Percentiles rank a stretch among this genome's conserved stretches.
phyloP scores from a whole-genome alignment of 2,797 vertebrate genomes.

The Orientallactaga sibirica region DNA sequence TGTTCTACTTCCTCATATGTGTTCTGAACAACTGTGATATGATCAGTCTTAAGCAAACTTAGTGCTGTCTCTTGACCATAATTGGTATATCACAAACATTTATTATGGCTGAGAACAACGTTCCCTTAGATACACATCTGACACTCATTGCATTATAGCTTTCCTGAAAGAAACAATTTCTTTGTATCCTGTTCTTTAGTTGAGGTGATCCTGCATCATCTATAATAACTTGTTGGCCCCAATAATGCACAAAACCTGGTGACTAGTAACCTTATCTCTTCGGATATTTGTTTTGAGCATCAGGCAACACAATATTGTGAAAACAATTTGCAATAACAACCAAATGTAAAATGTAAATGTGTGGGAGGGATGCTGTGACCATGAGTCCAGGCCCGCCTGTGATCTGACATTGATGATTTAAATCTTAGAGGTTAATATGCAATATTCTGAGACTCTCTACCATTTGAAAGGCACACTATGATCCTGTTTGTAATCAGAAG shows the following conservation, averaged over 20 bases:
- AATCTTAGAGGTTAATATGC: slow-evolving; percentile 67
- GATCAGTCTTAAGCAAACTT: slow-evolving; percentile 25
- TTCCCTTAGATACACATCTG: slow-evolving; percentile 16
- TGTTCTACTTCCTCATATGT: slow-evolving; percentile 30
- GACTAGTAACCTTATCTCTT: slow-evolving; percentile 43
- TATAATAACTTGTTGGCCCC: neutral
- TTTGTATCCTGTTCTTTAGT: neutral
- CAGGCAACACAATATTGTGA: slow-evolving; percentile 10
- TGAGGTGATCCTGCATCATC: neutral
- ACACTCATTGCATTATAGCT: neutral
- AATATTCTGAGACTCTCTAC: slow-evolving; percentile 56
- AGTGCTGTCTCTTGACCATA: slow-evolving; percentile 28
- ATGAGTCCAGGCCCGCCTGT: neutral
- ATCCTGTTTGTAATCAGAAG: slow-evolving; percentile 70
- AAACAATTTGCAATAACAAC: slow-evolving; percentile 40
- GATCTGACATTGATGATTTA: slow-evolving; percentile 72
- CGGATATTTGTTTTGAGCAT: slow-evolving; percentile 47
- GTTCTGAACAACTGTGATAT: neutral
- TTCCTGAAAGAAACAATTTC: neutral
- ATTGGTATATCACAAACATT: neutral
- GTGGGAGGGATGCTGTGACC: slow-evolving; percentile 59
- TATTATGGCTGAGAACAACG: slow-evolving; percentile 33
- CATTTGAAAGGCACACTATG: slow-evolving; percentile 67
- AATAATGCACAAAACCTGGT: slow-evolving; percentile 12
- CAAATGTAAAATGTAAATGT: slow-evolving; percentile 42